Evolutionary conservation across 2,888 invertebrate species (phyloP).

Genomic region (Rapana venosa): DNA sequence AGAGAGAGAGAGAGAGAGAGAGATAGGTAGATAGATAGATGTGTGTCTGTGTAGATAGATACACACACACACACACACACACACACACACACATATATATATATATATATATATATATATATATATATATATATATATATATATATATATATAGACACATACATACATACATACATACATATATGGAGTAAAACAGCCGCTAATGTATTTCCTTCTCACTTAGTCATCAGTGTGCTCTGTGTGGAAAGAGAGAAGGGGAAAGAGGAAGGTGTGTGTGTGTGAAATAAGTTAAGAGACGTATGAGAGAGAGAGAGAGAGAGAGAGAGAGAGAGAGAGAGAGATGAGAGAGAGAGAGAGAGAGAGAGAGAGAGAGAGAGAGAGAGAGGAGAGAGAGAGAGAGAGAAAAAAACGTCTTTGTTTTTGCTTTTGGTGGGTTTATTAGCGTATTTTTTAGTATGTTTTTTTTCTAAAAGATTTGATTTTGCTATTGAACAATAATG

Average conservation of each 20-base stretch:
- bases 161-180: not conserved
- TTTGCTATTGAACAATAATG: too few relatives aligned
- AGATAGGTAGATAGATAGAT: too few relatives aligned
- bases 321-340: slow-evolving; percentile 22
- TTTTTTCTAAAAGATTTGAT: too few relatives aligned
- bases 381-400: not conserved
- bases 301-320: slow-evolving; percentile 12
- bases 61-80: not conserved
- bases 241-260: not conserved
- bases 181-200: not conserved
- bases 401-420: too few relatives aligned
- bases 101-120: not conserved
- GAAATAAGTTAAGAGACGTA: not conserved
- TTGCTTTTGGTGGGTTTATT: too few relatives aligned
- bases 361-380: slow-evolving; percentile 14
- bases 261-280: not conserved
- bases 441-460: too few relatives aligned
- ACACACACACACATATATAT: not conserved
- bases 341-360: slow-evolving; percentile 38
- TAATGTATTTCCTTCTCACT: too few relatives aligned
- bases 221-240: too few relatives aligned
- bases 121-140: not conserved
- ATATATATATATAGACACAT: not conserved
- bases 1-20: not conserved
- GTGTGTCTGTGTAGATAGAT: too few relatives aligned